Base-by-base conservation (phyloP, 2,888 invertebrate genomes). In the Graphium colonna region DNA sequence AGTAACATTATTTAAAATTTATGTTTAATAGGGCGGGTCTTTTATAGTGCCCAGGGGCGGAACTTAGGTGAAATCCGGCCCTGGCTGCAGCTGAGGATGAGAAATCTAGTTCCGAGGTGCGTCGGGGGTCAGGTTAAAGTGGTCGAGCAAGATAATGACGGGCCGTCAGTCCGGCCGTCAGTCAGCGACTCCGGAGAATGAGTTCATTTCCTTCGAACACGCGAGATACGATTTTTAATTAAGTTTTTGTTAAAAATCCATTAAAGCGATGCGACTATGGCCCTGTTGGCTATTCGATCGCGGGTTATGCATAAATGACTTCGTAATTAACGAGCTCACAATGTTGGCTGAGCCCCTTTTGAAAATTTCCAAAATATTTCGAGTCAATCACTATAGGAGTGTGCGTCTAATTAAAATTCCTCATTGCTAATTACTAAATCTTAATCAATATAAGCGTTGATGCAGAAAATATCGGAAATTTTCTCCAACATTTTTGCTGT, bases 181-280 rank as follows among this genome's bases (percentile, higher is more conserved):
- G 76, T 86, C 86, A 83, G 70, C 76, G 77, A 71, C 75, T 77
- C 74, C 82, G 69, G 81, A 82, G 86, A 87, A 89, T 87, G 88
- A 87, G 88, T 88, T 89, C 88, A 89, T 89, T 89, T 89, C 88
- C 88, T 88, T 82, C 81, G 82, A 82, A 80, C 85, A 82, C 78
- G 79, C 77, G 79, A 86, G 87, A 88, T 86, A 88, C 84, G 79
- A 82, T 87, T 87, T 89, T 89, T 88, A 89, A 89, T 89, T 89
- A 89, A 86, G 87, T 88, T 88, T 89, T 87, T 87, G 87, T 86
- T 88, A 81, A 82, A 87, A 89, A 85, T 81, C 84, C 86, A 88
- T 88, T 86, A 86, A 80, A 79, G 71, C 76, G 73, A 79, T 69
- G 70, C 77, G 77, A 77, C 75, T 77, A 69, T 73, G 75, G 69